Evolutionary conservation across 2,113 vertebrate genomes (phyloP).

Genomic region (Eclectus roratus): DNA sequence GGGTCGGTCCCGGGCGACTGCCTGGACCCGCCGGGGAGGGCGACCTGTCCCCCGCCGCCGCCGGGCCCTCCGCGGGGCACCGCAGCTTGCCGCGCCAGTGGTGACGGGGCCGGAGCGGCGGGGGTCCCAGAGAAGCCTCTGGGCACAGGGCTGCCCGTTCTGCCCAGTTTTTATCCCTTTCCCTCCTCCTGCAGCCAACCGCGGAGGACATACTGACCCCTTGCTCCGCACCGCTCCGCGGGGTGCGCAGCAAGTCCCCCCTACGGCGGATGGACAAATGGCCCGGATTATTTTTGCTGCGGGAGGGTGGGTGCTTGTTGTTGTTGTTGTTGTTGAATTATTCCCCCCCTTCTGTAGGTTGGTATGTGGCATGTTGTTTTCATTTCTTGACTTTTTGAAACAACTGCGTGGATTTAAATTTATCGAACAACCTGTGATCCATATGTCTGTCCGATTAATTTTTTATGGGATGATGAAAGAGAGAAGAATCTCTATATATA

Average conservation of each 20-base stretch:
- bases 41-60: background rate
- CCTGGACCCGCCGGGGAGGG: background rate
- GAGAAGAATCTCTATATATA: conserved; percentile 26
- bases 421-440: conserved; percentile 54
- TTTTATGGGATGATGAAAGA: conserved; percentile 57
- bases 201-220: background rate
- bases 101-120: background rate
- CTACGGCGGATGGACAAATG: background rate
- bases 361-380: background rate
- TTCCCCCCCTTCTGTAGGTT: background rate
- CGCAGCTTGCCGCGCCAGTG: background rate
- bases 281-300: background rate
- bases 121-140: background rate
- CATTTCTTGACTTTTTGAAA: background rate
- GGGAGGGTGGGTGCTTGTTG: background rate
- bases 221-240: background rate
- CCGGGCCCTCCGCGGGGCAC: background rate
- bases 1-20: background rate
- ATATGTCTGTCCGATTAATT: conserved; percentile 35
- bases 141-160: background rate
- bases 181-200: background rate
- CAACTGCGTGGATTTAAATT: background rate
- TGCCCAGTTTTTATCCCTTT: background rate
- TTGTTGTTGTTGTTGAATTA: background rate
- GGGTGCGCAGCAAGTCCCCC: background rate